Base-by-base conservation (phyloP, 2,113 vertebrate genomes). In the Rhadina sibilatrix region DNA sequence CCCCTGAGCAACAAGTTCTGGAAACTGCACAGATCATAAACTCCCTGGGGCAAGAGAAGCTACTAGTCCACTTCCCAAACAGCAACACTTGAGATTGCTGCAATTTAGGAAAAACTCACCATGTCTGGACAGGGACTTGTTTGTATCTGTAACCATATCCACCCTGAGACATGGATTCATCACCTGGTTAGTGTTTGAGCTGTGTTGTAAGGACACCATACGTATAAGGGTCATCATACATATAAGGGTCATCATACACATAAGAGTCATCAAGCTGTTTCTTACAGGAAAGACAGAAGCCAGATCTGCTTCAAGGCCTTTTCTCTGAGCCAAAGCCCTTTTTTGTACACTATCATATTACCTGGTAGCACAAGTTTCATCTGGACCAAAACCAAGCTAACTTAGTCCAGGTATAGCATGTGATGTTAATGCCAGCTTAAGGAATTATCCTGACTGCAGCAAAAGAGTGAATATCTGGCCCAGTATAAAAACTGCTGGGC, bases 191-290 rank as follows among this genome's bases (percentile, higher is more conserved):
- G 13, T 23, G n/a, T 11, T 89, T 82, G 52, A 77, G 37, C 16
- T 53, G 54, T 70, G 72, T 53, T 0, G 0, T 12, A 46, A 56
- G 56, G 42, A 15, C 15, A 27, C 38, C 33, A 31, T 17, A 49
- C 5, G 3, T 20, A 20, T 1, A 25, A 16, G 8, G 24, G 15
- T 54, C 22, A 6, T 13, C 33, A 28, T 15, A 49, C 5, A 3
- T 20, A 20, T 1, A 25, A 16, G 8, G 24, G 15, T 54, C 22
- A 6, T 13, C 33, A 28, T 15, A 52, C 5, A 3, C 16, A 21
- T 1, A 23, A 18, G 8, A 21, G 15, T 54, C 22, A 5, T 13
- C 44, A 46, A 47, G 3, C 10, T 63, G 27, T 61, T 92, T 83
- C 25, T 65, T 31, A 60, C 1, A 35, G 12, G 25, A 69, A 83